Evolutionary conservation across 2,113 vertebrate genomes (phyloP).

Genomic region (Alethe diademata): DNA sequence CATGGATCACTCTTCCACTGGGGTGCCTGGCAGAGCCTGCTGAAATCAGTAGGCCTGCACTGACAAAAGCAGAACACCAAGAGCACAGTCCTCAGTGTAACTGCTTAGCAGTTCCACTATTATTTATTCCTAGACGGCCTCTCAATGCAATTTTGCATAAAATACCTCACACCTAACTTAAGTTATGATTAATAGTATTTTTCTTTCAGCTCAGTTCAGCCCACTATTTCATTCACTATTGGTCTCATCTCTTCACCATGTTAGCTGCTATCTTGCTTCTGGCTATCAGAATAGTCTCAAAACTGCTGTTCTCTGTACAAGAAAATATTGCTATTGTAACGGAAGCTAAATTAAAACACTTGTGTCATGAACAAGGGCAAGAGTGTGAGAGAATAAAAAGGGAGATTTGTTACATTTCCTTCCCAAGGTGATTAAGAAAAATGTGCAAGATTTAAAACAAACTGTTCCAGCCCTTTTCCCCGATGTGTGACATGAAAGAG

Average conservation of each 20-base stretch:
- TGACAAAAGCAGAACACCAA: not conserved
- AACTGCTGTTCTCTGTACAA: conserved; percentile 6
- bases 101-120: not conserved
- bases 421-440: conserved; percentile 8
- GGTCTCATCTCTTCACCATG: conserved; percentile 13
- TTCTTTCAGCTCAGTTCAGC: not conserved
- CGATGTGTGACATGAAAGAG: not conserved
- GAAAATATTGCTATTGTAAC: conserved; percentile 28
- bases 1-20: not conserved
- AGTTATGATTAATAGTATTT: not conserved
- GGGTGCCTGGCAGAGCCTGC: not conserved
- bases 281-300: not conserved
- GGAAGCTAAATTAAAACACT: conserved; percentile 35
- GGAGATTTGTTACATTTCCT: conserved; percentile 26
- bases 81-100: not conserved
- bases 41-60: not conserved
- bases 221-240: not conserved
- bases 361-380: not conserved
- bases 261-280: conserved; percentile 39
- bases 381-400: not conserved
- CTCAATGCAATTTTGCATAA: not conserved
- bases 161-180: not conserved
- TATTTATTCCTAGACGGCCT: not conserved
- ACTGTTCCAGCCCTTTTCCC: not conserved
- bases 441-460: not conserved